Evolutionary conservation across 2,888 invertebrate genomes (phyloP).

Genomic region (Aspidapion aeneum): DNA sequence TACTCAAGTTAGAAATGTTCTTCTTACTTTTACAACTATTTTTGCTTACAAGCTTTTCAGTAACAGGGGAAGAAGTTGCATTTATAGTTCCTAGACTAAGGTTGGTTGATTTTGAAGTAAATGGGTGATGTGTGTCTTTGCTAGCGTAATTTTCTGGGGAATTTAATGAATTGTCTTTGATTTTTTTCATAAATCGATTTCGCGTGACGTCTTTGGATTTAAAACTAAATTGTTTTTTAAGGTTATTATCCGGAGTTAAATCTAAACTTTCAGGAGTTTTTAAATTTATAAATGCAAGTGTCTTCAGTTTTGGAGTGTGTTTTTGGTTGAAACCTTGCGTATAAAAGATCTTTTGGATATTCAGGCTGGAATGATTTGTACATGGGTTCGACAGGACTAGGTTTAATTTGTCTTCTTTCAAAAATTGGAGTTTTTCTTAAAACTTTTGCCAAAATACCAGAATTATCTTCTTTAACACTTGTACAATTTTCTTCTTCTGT

Average conservation of each 20-base stretch:
- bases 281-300: too few relatives aligned
- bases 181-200: conserved; percentile 39
- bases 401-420: conserved; percentile 18
- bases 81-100: not conserved
- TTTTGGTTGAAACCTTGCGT: not conserved
- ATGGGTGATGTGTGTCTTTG: not conserved
- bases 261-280: too few relatives aligned
- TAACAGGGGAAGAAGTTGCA: not conserved
- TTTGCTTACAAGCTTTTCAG: not conserved
- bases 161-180: conserved; percentile 24
- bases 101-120: not conserved
- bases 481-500: not conserved
- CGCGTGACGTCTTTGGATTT: conserved; percentile 46
- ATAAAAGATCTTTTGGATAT: not conserved
- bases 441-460: conserved; percentile 24
- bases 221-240: too few relatives aligned
- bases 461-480: conserved; percentile 10
- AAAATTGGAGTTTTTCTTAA: conserved; percentile 22
- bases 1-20: not conserved
- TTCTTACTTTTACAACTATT: not conserved
- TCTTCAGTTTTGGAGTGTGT: not conserved
- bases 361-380: not conserved
- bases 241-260: too few relatives aligned
- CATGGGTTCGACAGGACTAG: not conserved
- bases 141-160: too few relatives aligned